Evolutionary conservation across 2,113 vertebrate species (phyloP).

Genomic region (Cygnus atratus): DNA sequence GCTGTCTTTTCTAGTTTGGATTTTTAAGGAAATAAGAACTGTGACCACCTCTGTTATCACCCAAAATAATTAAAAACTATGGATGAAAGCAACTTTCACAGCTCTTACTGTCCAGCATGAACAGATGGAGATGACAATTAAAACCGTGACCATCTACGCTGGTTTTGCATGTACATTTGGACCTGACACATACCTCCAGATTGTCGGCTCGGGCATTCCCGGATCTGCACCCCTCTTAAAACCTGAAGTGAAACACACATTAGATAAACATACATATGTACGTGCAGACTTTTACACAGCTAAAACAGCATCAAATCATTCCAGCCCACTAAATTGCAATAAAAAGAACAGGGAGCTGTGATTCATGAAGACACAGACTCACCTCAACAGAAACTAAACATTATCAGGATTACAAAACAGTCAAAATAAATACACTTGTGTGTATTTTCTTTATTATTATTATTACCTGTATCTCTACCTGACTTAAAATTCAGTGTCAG

Average conservation of each 20-base stretch:
- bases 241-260: constrained; percentile 76
- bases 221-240: constrained; percentile 97
- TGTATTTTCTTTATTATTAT: not conserved
- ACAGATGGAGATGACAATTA: not conserved
- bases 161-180: not conserved
- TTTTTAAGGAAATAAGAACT: not conserved
- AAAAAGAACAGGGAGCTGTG: not conserved
- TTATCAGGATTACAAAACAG: not conserved
- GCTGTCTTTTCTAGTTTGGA: not conserved
- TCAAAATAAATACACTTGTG: not conserved
- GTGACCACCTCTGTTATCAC: not conserved
- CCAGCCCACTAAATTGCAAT: not conserved
- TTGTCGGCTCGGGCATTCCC: constrained; percentile 93
- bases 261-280: not conserved
- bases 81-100: not conserved
- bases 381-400: not conserved
- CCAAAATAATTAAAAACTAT: not conserved
- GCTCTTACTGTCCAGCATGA: not conserved
- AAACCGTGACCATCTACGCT: fast-evolving
- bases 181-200: constrained; percentile 85
- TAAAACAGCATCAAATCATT: not conserved
- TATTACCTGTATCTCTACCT: not conserved
- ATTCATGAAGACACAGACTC: not conserved
- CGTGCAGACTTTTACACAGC: not conserved
- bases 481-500: not conserved